Conservation (phyloP, 2,113 vertebrate species). For the Felis chaus region DNA sequence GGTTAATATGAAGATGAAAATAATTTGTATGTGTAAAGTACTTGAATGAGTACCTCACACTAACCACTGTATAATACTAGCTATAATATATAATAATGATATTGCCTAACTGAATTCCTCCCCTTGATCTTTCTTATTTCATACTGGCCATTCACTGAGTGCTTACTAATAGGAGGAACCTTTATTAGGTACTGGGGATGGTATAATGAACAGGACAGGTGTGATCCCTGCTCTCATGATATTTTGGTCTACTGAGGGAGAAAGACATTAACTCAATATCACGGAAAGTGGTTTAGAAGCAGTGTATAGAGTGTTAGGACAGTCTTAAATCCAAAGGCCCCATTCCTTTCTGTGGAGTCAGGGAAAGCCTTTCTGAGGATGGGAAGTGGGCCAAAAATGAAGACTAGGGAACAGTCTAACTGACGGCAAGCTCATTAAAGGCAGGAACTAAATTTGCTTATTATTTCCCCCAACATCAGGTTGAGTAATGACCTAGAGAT, state of each 20-base stretch:
- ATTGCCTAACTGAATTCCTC: neutral
- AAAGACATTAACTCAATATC: neutral
- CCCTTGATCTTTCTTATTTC: neutral
- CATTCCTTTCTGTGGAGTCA: neutral
- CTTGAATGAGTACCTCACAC: neutral
- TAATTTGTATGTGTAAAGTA: neutral
- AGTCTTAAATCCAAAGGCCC: neutral
- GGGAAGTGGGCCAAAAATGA: neutral
- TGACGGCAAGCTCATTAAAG: neutral
- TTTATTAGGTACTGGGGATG: neutral
- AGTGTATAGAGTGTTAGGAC: neutral
- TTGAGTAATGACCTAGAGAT: neutral
- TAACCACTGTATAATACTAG: neutral
- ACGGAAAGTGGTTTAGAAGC: neutral
- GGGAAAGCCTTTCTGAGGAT: neutral
- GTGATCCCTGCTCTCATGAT: neutral
- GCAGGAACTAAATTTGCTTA: neutral
- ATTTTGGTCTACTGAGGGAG: neutral
- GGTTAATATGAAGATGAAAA: neutral
- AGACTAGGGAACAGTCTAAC: neutral
- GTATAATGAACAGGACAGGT: neutral
- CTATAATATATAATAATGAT: neutral
- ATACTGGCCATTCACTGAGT: neutral
- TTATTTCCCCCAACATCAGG: neutral
- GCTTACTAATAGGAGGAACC: neutral